Evolutionary conservation across 2,888 invertebrate species (phyloP).

Genomic region (Cephus sareptanus): DNA sequence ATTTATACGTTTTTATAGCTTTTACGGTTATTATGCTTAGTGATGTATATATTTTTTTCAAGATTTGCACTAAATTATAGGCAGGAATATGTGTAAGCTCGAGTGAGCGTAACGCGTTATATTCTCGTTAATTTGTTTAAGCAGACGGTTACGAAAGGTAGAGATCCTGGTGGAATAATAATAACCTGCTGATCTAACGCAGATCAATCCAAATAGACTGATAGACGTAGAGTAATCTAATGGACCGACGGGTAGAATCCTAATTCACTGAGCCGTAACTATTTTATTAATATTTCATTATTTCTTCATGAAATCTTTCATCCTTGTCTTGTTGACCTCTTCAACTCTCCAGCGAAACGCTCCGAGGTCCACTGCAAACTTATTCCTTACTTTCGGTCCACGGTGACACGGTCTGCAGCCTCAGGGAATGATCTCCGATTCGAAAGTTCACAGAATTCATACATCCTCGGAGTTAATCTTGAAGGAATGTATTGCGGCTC

Average conservation of each 20-base stretch:
- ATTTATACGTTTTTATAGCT: not conserved
- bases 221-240: too few species aligned
- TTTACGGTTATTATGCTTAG: not conserved
- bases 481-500: not conserved
- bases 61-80: not conserved
- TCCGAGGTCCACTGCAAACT: not conserved
- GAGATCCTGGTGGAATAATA: slow-evolving; percentile 30
- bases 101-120: not conserved
- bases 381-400: not conserved
- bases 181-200: slow-evolving; percentile 33
- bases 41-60: not conserved
- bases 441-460: not conserved
- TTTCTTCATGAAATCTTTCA: not conserved
- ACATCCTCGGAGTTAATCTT: not conserved
- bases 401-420: not conserved
- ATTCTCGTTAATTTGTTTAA: slow-evolving; percentile 6
- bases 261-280: not conserved
- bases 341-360: not conserved
- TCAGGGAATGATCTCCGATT: not conserved
- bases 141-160: slow-evolving; percentile 35
- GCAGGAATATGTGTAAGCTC: not conserved
- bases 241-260: not conserved
- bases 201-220: not conserved
- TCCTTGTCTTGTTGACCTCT: not conserved
- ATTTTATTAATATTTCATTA: not conserved